Percentiles rank a stretch among this genome's conserved stretches.
phyloP scores from a whole-genome alignment of 2,888 invertebrate species.

The Calliphora vomitoria region DNA sequence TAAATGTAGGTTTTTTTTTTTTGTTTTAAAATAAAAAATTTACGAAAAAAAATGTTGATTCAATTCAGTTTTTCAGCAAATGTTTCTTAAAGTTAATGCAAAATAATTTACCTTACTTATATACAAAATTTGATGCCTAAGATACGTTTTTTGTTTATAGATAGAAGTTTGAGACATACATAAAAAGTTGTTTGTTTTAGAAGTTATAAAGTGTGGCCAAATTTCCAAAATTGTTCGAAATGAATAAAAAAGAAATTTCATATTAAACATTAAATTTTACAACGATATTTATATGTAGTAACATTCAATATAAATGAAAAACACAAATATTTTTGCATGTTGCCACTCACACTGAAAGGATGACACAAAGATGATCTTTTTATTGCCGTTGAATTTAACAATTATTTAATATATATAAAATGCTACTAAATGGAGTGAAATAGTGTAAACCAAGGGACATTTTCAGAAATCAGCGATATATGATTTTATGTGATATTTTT shows the following conservation, averaged over 20 bases:
- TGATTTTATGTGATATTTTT: no score
- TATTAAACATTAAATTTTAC: no score
- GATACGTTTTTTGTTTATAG: neutral
- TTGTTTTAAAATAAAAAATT: slow-evolving; percentile 65
- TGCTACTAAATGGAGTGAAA: no score
- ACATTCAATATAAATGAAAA: no score
- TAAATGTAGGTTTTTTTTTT: slow-evolving; percentile 69
- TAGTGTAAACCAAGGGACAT: no score
- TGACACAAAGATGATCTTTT: no score
- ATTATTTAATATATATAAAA: no score
- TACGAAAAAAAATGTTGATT: slow-evolving; percentile 59
- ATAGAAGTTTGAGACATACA: neutral
- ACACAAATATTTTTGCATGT: neutral
- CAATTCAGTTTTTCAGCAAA: slow-evolving; percentile 52
- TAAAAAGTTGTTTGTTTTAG: neutral
- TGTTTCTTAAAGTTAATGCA: slow-evolving; percentile 25
- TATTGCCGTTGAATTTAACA: no score
- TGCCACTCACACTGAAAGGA: neutral
- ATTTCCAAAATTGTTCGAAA: neutral
- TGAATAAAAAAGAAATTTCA: no score
- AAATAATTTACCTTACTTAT: slow-evolving; percentile 52
- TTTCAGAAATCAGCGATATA: no score
- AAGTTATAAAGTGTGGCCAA: slow-evolving; percentile 16
- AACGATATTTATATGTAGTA: no score
- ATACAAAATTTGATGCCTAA: slow-evolving; percentile 8